A percentile compares a stretch with the other conserved stretches of the same genome.
Conservation (phyloP, 2,113 vertebrate genomes). For the Hippotragus niger region DNA sequence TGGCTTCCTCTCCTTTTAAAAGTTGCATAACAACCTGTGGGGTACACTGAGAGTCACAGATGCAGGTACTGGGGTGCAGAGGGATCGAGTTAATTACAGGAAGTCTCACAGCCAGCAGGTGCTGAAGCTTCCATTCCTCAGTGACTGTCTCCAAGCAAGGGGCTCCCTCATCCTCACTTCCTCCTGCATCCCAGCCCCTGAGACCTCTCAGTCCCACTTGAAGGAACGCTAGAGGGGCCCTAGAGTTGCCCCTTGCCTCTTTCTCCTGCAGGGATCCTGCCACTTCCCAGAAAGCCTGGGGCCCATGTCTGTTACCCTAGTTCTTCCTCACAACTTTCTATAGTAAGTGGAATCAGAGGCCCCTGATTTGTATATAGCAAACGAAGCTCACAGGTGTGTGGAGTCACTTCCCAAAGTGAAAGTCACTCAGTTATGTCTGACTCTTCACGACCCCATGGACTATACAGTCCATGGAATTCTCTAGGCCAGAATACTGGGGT, state of each 20-base stretch:
- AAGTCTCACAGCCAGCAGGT: neutral
- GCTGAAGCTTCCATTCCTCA: neutral
- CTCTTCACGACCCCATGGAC: rapidly evolving
- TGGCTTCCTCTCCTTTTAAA: neutral
- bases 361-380: neutral
- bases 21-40: no score
- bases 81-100: neutral
- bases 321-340: neutral
- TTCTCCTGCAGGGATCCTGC: neutral
- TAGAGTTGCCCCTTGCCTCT: neutral
- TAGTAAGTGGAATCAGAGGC: neutral
- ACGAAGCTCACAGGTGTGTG: neutral
- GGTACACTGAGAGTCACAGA: neutral
- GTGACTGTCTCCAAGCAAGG: neutral
- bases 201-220: neutral
- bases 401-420: neutral
- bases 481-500: neutral
- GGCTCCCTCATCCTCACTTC: neutral
- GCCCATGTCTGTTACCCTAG: neutral
- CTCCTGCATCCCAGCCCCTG: neutral
- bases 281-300: neutral
- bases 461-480: neutral
- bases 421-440: neutral
- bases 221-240: neutral
- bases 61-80: neutral